phyloP scores from a whole-genome alignment of 2,797 vertebrate species.

The Hyperoplus immaculatus region DNA sequence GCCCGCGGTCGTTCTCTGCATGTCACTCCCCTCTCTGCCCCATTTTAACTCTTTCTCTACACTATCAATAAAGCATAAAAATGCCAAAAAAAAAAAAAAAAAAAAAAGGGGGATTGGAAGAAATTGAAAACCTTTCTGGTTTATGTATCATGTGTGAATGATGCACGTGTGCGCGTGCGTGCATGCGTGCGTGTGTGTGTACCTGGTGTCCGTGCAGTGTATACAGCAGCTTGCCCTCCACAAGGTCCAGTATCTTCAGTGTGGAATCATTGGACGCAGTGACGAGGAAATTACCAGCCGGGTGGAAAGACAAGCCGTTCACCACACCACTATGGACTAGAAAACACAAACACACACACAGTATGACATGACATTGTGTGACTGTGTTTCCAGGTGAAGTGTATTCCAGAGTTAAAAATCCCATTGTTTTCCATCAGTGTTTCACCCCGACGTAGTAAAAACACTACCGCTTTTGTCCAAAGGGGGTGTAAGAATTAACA shows the following conservation, averaged over 20 bases:
- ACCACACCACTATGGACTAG: conserved; percentile 93
- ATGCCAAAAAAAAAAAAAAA: too few relatives aligned
- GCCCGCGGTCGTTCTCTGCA: too few relatives aligned
- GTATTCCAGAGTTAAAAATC: background rate
- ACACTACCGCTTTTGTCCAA: too few relatives aligned
- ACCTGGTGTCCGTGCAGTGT: conserved; percentile 98
- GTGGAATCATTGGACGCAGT: conserved; percentile 96
- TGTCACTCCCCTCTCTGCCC: too few relatives aligned
- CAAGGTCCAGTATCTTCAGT: conserved; percentile 94
- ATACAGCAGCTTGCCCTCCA: conserved; percentile 95
- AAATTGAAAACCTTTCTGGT: too few relatives aligned
- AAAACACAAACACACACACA: conserved; percentile 45
- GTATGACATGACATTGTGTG: background rate
- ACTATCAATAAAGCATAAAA: too few relatives aligned
- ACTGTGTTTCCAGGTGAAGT: conserved; percentile 1
- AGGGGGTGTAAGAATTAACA: too few relatives aligned
- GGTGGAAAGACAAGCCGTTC: conserved; percentile 94
- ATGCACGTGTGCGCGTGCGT: background rate
- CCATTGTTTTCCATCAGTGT: background rate
- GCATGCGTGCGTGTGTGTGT: conserved; percentile 14
- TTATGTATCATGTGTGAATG: background rate
- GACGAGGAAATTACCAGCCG: conserved; percentile 93
- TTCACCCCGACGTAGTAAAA: background rate
- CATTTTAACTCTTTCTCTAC: too few relatives aligned
- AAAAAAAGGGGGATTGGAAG: too few relatives aligned